A percentile compares a stretch with the other conserved stretches of the same genome.
Evolutionary conservation across 2,113 vertebrate species (phyloP).

Genomic region (Pogona vitticeps): DNA sequence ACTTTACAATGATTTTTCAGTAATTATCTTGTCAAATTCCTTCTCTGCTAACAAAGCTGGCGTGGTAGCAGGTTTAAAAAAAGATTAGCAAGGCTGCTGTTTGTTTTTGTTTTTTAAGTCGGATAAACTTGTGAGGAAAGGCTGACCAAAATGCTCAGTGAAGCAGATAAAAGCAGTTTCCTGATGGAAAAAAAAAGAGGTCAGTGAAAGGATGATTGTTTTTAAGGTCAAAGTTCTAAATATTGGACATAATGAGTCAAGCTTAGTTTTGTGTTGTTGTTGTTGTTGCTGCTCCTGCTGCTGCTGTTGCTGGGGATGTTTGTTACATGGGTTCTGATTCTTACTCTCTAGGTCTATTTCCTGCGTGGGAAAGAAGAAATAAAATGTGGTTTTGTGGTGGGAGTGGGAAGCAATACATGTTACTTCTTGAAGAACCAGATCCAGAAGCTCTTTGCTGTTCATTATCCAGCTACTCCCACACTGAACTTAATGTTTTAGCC

Average conservation of each 20-base stretch:
- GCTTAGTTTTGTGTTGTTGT: neutral
- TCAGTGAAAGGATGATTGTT: neutral
- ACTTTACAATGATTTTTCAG: neutral
- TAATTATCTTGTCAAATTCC: neutral
- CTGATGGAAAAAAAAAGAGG: neutral
- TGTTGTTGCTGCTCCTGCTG: neutral
- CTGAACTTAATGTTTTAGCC: neutral
- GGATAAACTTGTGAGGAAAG: neutral
- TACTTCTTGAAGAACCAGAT: neutral
- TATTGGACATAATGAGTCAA: neutral
- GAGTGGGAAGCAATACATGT: neutral
- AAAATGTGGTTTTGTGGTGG: neutral
- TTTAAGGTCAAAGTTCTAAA: neutral
- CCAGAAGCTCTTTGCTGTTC: neutral
- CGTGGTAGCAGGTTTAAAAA: neutral
- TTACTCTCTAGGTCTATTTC: neutral
- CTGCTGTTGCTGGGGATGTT: neutral
- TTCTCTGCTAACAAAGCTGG: neutral
- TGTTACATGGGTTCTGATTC: neutral
- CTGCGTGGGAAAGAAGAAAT: neutral
- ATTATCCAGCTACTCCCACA: neutral
- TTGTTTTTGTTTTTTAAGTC: neutral
- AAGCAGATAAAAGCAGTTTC: neutral
- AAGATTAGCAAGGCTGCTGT: neutral
- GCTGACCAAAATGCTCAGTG: neutral